Percentiles rank a stretch among this genome's conserved stretches.
phyloP scores from a whole-genome alignment of 2,113 vertebrate genomes.

The Oreocharis arfaki region DNA sequence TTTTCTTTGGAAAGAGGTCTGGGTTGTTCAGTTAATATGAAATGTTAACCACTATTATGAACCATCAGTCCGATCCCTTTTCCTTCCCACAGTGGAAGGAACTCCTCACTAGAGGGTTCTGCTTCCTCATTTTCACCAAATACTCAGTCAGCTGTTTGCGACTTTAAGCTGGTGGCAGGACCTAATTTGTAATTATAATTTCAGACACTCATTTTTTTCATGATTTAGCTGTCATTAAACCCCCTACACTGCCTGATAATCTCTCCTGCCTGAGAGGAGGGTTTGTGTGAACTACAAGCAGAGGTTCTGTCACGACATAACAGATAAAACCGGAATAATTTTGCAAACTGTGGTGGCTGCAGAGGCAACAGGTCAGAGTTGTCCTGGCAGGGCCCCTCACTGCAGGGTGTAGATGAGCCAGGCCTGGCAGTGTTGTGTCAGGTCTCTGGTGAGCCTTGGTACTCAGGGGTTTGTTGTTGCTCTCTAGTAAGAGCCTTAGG shows the following conservation, averaged over 20 bases:
- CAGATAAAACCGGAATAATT: neutral
- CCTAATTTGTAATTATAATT: neutral
- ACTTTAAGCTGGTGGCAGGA: neutral
- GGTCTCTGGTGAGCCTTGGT: neutral
- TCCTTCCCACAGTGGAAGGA: neutral
- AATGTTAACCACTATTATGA: neutral
- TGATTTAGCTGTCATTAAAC: neutral
- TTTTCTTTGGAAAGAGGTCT: neutral
- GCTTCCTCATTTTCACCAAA: neutral
- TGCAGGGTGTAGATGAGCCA: neutral
- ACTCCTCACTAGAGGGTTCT: neutral
- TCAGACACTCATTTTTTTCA: neutral
- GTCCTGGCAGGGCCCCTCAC: neutral
- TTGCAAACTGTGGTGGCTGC: neutral
- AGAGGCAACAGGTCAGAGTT: fast-evolving
- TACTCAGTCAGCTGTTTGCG: neutral
- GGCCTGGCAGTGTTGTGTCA: neutral
- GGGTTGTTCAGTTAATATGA: neutral
- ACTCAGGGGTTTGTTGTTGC: neutral
- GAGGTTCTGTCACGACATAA: neutral
- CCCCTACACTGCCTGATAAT: neutral
- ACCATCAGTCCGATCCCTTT: neutral
- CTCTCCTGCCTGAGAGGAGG: neutral
- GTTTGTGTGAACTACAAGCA: neutral
- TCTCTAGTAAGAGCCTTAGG: neutral